Evolutionary conservation across 1,140 invertebrate genomes (phyloP).

Genomic region (Cotesia vestalis): DNA sequence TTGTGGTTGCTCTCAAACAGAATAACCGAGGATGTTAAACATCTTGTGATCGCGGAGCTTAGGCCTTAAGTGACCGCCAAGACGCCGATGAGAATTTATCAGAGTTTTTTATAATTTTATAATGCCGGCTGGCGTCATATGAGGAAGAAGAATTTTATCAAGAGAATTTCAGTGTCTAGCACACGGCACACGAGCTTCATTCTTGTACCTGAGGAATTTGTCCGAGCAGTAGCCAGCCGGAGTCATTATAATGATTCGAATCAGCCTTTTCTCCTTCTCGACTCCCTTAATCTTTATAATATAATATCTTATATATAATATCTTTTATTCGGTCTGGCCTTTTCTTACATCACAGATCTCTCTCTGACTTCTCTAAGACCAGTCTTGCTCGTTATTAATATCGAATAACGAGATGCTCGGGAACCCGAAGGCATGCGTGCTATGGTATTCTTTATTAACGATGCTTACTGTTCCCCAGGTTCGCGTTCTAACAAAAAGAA

Average conservation of each 20-base stretch:
- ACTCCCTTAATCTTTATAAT: constrained; percentile 14
- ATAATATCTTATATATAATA: not conserved
- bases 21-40: constrained; percentile 44
- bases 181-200: constrained; percentile 15
- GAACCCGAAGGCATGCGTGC: constrained; percentile 52
- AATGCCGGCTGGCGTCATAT: constrained; percentile 17
- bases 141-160: constrained; percentile 21
- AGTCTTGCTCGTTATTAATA: constrained; percentile 58
- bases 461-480: constrained; percentile 50
- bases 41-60: constrained; percentile 44
- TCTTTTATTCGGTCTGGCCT: constrained; percentile 16
- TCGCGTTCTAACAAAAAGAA: constrained; percentile 50
- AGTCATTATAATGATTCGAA: constrained; percentile 62
- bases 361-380: not conserved
- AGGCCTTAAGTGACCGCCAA: constrained; percentile 29
- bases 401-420: constrained; percentile 60
- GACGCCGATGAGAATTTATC: constrained; percentile 35
- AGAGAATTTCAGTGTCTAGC: constrained; percentile 28
- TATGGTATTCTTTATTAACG: constrained; percentile 61
- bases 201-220: constrained; percentile 47
- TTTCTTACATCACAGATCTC: constrained; percentile 34
- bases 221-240: constrained; percentile 53
- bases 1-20: constrained; percentile 38
- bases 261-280: constrained; percentile 37
- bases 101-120: constrained; percentile 24